Conservation (phyloP, 2,797 vertebrate species). For the Urocyon cinereoargenteus region DNA sequence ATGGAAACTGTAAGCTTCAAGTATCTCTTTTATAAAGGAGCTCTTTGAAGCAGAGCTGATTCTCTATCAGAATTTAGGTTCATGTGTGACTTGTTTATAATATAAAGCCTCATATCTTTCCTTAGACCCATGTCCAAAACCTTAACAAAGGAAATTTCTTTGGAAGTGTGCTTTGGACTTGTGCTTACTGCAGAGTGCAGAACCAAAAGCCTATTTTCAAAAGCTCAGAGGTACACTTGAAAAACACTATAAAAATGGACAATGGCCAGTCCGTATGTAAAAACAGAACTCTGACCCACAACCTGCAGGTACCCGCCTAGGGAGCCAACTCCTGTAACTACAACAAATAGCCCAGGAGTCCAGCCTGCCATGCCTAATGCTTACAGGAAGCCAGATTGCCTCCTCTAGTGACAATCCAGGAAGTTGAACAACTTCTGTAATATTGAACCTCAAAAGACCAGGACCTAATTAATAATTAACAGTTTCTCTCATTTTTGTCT, state of each 20-base stretch:
- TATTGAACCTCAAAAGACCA: neutral
- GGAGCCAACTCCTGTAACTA: neutral
- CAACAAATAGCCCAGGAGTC: neutral
- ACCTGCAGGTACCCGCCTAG: neutral
- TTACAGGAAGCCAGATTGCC: neutral
- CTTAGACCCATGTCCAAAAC: neutral
- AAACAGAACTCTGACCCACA: neutral
- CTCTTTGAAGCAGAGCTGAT: neutral
- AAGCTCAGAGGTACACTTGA: neutral
- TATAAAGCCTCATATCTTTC: neutral
- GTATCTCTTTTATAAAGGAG: neutral
- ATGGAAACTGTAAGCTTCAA: neutral
- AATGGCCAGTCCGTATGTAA: neutral
- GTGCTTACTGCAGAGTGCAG: neutral
- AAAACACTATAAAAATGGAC: neutral
- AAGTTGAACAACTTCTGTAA: neutral
- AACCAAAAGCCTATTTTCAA: neutral
- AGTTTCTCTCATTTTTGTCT: neutral
- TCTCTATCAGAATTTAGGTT: neutral
- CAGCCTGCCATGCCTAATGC: neutral
- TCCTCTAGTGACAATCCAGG: neutral
- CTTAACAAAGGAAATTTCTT: neutral
- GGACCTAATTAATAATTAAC: neutral
- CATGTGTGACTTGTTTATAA: neutral
- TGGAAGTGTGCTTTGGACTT: neutral